Evolutionary conservation across 2,888 invertebrate genomes (phyloP), one percentile per base, ranked within the genome.

Genomic region (Mesoligia furuncula): DNA sequence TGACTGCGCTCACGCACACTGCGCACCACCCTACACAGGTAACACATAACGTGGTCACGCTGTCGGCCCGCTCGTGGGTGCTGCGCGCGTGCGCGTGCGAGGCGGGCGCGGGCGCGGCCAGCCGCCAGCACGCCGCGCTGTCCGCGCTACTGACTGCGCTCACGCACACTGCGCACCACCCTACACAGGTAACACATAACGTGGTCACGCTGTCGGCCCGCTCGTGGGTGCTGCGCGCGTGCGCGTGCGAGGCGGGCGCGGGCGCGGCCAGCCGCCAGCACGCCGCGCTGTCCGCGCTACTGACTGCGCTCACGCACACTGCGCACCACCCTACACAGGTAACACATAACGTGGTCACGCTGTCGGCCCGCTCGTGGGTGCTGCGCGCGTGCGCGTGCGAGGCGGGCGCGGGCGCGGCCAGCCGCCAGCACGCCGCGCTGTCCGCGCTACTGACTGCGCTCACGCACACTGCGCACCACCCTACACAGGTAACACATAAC

Each of bases 161-260:
- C 42, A 45, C 42, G 42, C 42, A 45, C 42, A 45, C 42, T 13
- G 42, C 42, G 42, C 42, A 45, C 0, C 42, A 45, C 13, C 42
- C 42, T 45, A 45, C 42, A 45, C 42, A 45, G 42, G 42, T n/a
- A n/a, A n/a, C n/a, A n/a, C n/a, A n/a, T n/a, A n/a, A n/a, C n/a
- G n/a, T n/a, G n/a, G n/a, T n/a, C n/a, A n/a, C 92, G 62, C 80
- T 96, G 27, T 94, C 95, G 17, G 90, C 94, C 0, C 95, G 96
- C 8, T 96, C 96, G 91, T 96, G 96, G 96, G 89, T 93, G 90
- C 73, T 96, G 71, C 96, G 96, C 73, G 94, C 95, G 73, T 94
- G 95, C 89, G 96, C 96, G 83, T 93, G 95, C 90, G 95, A 94
- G 89, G 94, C 93, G 83, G 96, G 94, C 74, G 94, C 93, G 83